phyloP scores from a whole-genome alignment of 2,113 vertebrate genomes.

The Electrona antarctica region DNA sequence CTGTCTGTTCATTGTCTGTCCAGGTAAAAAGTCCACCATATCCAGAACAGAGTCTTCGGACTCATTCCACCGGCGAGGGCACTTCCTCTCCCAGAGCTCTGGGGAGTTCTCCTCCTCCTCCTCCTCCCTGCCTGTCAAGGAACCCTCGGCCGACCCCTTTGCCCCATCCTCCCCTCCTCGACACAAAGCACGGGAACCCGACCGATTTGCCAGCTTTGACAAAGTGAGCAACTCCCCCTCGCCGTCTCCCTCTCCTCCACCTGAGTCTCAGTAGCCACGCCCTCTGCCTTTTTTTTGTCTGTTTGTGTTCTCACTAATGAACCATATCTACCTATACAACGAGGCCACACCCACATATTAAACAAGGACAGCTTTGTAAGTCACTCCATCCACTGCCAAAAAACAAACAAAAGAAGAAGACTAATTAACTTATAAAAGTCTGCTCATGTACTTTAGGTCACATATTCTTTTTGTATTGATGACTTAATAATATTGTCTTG shows the following conservation, averaged over 20 bases:
- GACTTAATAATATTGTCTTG: conserved; percentile 7
- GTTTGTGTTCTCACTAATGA: conserved; percentile 21
- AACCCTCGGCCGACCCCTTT: conserved; percentile 89
- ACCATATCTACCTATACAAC: conserved; percentile 15
- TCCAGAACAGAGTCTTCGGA: conserved; percentile 91
- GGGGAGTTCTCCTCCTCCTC: conserved; percentile 81
- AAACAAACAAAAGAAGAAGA: conserved; percentile 1
- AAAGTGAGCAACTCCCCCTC: conserved; percentile 91
- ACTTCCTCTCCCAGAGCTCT: conserved; percentile 86
- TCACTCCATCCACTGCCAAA: conserved; percentile 70
- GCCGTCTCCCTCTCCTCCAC: conserved; percentile 69
- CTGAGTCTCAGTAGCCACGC: conserved; percentile 68
- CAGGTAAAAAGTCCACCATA: conserved; percentile 90
- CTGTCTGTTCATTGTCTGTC: conserved; percentile 41
- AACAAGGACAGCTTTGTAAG: conserved; percentile 42
- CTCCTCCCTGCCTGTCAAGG: conserved; percentile 89
- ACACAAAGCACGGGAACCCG: conserved; percentile 84
- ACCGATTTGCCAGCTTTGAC: conserved; percentile 97
- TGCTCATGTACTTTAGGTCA: background rate
- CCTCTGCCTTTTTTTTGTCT: conserved; percentile 22
- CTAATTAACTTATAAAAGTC: background rate
- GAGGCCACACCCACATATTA: conserved; percentile 4
- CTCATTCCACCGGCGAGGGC: conserved; percentile 90
- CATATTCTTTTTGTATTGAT: conserved; percentile 10
- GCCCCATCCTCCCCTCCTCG: conserved; percentile 87